Percentiles rank a stretch among this genome's conserved stretches.
phyloP scores from a whole-genome alignment of 1,140 invertebrate genomes.

The Pomacea maculata region DNA sequence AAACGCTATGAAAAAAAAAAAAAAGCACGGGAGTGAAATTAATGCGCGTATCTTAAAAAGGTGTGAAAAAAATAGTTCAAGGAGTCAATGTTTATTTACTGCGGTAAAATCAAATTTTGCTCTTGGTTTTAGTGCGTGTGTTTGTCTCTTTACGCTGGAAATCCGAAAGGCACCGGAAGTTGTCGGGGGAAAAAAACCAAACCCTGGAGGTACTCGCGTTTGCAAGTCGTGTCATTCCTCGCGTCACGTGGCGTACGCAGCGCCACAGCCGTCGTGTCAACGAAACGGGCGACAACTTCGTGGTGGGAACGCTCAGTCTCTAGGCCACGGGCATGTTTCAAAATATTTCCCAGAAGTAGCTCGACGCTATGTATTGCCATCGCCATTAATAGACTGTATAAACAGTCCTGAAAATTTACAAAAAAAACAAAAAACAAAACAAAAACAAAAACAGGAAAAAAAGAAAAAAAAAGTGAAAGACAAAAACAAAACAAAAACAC shows the following conservation, averaged over 20 bases:
- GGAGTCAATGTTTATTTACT: background rate
- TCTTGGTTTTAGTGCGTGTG: no score
- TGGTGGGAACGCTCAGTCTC: background rate
- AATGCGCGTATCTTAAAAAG: background rate
- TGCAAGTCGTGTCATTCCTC: background rate
- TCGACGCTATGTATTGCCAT: background rate
- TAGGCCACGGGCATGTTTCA: background rate
- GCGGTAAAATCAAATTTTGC: no score
- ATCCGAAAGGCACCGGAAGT: slow-evolving; percentile 1
- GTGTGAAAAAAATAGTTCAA: background rate
- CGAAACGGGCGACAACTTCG: background rate
- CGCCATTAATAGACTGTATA: background rate
- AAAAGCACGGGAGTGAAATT: background rate
- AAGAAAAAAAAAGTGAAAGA: no score
- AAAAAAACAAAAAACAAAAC: no score
- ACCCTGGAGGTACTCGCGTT: background rate
- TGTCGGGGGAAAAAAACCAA: background rate
- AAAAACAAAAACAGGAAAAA: no score
- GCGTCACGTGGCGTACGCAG: background rate
- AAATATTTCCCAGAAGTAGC: background rate
- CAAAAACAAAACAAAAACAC: no score
- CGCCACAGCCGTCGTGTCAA: background rate
- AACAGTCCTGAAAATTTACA: background rate
- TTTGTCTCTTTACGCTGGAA: background rate
- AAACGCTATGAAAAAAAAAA: background rate